A percentile compares a stretch with the other conserved stretches of the same genome.
Conservation (phyloP, 1,140 invertebrate genomes). For the Heliconius himera region DNA sequence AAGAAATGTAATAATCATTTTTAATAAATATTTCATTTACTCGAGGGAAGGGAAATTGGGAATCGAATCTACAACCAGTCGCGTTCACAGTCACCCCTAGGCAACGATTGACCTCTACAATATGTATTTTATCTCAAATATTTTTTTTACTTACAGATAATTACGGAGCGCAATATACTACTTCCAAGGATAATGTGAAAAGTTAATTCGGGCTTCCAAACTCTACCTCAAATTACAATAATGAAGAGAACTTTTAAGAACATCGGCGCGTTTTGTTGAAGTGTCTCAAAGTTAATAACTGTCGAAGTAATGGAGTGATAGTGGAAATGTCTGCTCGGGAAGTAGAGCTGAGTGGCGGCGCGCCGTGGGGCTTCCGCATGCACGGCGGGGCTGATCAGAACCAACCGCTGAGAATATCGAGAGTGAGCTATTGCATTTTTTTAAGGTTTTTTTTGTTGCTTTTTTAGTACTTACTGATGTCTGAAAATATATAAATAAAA, state of each 20-base stretch:
- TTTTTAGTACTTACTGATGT: no score
- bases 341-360: constrained; percentile 89
- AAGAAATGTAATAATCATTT: no score
- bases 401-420: constrained; percentile 88
- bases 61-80: no score
- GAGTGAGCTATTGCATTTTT: constrained; percentile 82
- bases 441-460: no score
- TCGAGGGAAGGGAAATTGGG: no score
- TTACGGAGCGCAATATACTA: neutral
- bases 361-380: constrained; percentile 95
- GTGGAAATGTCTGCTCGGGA: constrained; percentile 85
- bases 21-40: no score
- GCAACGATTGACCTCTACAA: no score
- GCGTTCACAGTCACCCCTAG: no score
- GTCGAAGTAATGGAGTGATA: constrained; percentile 59
- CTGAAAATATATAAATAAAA: no score
- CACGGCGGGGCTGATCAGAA: constrained; percentile 89
- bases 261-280: constrained; percentile 22
- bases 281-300: constrained; percentile 40
- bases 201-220: constrained; percentile 28
- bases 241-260: constrained; percentile 34
- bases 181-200: constrained; percentile 26
- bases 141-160: constrained; percentile 22
- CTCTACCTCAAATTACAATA: constrained; percentile 33
- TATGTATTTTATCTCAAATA: neutral